Percentiles rank a stretch among this genome's conserved stretches.
Evolutionary conservation across 1,140 invertebrate species (phyloP).

Genomic region (Aethina tumida): DNA sequence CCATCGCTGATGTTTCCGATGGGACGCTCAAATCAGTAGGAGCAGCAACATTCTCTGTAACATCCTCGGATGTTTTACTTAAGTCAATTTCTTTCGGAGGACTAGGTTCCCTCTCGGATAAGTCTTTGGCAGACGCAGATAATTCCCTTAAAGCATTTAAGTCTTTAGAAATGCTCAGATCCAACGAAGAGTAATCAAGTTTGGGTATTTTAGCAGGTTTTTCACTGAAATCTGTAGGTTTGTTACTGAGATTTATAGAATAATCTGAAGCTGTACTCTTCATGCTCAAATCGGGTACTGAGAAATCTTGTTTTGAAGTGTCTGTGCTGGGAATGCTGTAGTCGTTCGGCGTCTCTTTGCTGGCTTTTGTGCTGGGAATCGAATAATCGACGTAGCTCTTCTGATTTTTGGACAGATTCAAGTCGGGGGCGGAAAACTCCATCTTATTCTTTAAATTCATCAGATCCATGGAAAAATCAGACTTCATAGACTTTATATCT

Average conservation of each 20-base stretch:
- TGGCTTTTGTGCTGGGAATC: constrained; percentile 30
- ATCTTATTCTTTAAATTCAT: constrained; percentile 28
- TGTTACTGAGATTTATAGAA: constrained; percentile 25
- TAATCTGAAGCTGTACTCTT: constrained; percentile 16
- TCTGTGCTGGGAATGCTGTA: constrained; percentile 33
- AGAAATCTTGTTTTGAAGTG: constrained; percentile 32
- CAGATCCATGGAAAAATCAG: constrained; percentile 32
- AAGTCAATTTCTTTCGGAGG: too few relatives aligned
- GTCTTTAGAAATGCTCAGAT: constrained; percentile 23
- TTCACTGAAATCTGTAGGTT: constrained; percentile 15
- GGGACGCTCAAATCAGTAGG: constrained; percentile 17
- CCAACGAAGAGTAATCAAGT: constrained; percentile 18
- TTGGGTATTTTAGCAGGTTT: constrained; percentile 21
- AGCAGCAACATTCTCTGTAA: constrained; percentile 9
- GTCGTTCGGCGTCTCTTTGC: constrained; percentile 35
- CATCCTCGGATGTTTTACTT: constrained; percentile 11
- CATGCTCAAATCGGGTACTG: constrained; percentile 21
- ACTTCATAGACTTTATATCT: constrained; percentile 23
- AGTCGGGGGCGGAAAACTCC: constrained; percentile 38
- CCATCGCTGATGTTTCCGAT: constrained; percentile 8
- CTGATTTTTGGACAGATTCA: constrained; percentile 36
- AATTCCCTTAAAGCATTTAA: too few relatives aligned
- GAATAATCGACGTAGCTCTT: constrained; percentile 33
- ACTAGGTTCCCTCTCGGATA: too few relatives aligned
- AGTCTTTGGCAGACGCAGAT: too few relatives aligned